phyloP scores from a whole-genome alignment of 2,113 vertebrate genomes.

The Rafetus swinhoei region DNA sequence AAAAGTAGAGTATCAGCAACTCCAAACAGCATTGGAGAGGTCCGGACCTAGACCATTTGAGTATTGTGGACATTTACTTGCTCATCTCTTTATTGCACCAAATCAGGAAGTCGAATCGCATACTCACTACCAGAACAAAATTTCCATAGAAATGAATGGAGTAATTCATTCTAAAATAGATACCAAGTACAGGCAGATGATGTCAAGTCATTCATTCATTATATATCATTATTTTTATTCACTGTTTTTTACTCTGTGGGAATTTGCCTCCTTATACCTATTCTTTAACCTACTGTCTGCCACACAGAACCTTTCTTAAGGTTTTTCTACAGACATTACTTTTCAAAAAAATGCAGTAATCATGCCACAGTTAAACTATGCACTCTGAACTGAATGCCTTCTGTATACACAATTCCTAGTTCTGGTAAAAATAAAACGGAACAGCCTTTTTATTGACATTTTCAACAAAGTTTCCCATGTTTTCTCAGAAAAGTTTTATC shows the following conservation, averaged over 20 bases:
- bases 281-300: slow-evolving; percentile 1
- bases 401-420: not conserved
- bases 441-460: not conserved
- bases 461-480: not conserved
- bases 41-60: not conserved
- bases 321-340: not conserved
- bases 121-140: not conserved
- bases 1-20: not conserved
- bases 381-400: not conserved
- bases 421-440: not conserved
- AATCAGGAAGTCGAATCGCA: not conserved
- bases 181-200: not conserved
- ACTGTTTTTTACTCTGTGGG: not conserved
- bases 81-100: not conserved
- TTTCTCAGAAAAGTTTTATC: not conserved
- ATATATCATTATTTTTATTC: not conserved
- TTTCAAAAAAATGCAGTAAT: not conserved
- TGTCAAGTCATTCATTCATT: not conserved
- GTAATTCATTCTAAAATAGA: not conserved
- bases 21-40: slow-evolving; percentile 6
- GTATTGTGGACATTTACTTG: not conserved
- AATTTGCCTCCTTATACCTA: not conserved
- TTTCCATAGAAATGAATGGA: not conserved
- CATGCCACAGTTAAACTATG: not conserved
- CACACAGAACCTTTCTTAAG: not conserved